Percentiles rank a stretch among this genome's conserved stretches.
phyloP scores from a whole-genome alignment of 2,888 invertebrate genomes.

The Pammene fasciana region DNA sequence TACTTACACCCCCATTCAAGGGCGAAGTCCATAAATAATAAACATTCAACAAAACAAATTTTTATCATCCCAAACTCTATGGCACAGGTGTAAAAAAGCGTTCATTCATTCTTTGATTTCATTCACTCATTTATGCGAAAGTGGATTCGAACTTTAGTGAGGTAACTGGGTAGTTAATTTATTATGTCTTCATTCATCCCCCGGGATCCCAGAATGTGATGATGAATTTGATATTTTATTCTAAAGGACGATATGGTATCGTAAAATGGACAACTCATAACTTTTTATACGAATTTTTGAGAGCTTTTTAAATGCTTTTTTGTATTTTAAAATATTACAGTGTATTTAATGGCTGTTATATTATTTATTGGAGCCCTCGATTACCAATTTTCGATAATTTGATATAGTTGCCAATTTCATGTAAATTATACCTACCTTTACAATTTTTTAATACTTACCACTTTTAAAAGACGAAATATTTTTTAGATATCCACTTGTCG shows the following conservation, averaged over 20 bases:
- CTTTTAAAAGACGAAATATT: too few species aligned
- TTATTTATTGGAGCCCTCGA: not conserved
- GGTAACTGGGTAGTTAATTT: slow-evolving; percentile 60
- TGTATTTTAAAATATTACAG: not conserved
- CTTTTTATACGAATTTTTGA: slow-evolving; percentile 43
- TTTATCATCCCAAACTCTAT: slow-evolving; percentile 67
- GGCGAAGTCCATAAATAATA: slow-evolving; percentile 73
- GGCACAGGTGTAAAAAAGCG: slow-evolving; percentile 67
- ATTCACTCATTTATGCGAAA: slow-evolving; percentile 57
- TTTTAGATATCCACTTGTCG: too few species aligned
- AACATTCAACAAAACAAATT: slow-evolving; percentile 76
- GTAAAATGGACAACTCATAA: slow-evolving; percentile 48
- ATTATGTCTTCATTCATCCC: slow-evolving; percentile 76
- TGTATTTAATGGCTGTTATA: not conserved
- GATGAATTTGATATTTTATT: slow-evolving; percentile 63
- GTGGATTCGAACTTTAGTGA: slow-evolving; percentile 50
- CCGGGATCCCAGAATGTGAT: slow-evolving; percentile 68
- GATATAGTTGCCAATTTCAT: not conserved
- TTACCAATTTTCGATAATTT: not conserved
- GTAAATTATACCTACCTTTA: too few species aligned
- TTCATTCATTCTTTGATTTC: slow-evolving; percentile 30
- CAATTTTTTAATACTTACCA: too few species aligned
- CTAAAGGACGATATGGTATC: slow-evolving; percentile 48
- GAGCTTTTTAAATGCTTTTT: slow-evolving; percentile 10
- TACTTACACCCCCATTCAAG: slow-evolving; percentile 48